phyloP scores from a whole-genome alignment of 2,113 vertebrate genomes.

The Hemichromis elongatus region DNA sequence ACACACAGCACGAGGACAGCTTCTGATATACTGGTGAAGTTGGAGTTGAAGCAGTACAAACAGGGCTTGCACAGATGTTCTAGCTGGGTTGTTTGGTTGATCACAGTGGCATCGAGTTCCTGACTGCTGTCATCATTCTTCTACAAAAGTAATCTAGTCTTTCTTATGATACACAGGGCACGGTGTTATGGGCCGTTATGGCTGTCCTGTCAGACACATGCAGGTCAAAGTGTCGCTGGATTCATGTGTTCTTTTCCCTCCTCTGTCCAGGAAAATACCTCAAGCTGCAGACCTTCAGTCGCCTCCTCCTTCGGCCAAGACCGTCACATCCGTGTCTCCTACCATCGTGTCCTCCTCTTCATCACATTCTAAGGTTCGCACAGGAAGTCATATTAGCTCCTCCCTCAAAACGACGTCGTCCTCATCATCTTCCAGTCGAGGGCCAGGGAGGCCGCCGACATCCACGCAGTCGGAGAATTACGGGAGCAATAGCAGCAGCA shows the following conservation, averaged over 20 bases:
- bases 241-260: not conserved
- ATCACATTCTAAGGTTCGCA: conserved; percentile 70
- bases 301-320: conserved; percentile 46
- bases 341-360: conserved; percentile 40
- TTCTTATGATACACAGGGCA: not conserved
- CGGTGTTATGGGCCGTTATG: too few relatives aligned
- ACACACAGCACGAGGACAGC: not conserved
- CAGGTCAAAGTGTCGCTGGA: not conserved
- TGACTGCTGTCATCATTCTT: not conserved
- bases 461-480: conserved; percentile 64
- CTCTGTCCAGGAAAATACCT: conserved; percentile 83
- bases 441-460: conserved; percentile 38
- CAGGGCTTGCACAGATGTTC: not conserved
- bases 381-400: conserved; percentile 66
- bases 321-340: conserved; percentile 29
- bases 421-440: conserved; percentile 56
- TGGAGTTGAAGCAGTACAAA: not conserved
- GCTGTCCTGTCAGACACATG: not conserved
- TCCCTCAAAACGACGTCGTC: conserved; percentile 54
- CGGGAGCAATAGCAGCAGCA: conserved; percentile 15
- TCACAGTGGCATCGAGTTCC: not conserved
- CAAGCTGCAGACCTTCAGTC: conserved; percentile 76
- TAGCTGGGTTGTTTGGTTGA: not conserved
- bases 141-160: too few relatives aligned
- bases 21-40: not conserved